Percentiles rank a stretch among this genome's conserved stretches.
phyloP scores from a whole-genome alignment of 2,113 vertebrate species.

The Ictalurus furcatus region DNA sequence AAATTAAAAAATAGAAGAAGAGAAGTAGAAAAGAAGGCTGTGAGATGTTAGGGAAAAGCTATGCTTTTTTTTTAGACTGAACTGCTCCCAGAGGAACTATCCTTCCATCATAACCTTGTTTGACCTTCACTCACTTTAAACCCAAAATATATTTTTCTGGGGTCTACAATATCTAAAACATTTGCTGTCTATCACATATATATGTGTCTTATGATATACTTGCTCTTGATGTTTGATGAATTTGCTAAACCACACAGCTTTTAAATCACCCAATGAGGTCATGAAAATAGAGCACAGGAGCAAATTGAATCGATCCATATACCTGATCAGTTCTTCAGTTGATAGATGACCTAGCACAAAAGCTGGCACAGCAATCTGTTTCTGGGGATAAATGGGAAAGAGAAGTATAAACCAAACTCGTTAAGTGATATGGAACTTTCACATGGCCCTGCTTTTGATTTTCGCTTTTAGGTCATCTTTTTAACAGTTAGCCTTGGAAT shows the following conservation, averaged over 20 bases:
- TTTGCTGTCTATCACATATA: background rate
- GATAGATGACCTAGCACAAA: constrained; percentile 49
- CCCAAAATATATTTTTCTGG: background rate
- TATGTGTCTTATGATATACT: background rate
- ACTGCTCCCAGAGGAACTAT: constrained; percentile 13
- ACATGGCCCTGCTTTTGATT: background rate
- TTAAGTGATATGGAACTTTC: constrained; percentile 26
- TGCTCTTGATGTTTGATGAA: constrained; percentile 9
- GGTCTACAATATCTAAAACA: background rate
- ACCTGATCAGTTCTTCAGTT: constrained; percentile 48
- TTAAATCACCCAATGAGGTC: constrained; percentile 32
- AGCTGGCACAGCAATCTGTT: constrained; percentile 42
- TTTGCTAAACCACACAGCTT: constrained; percentile 30
- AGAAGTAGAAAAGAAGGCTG: background rate
- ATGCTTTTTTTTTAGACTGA: background rate
- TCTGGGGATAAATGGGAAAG: constrained; percentile 33
- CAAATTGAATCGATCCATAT: constrained; percentile 48
- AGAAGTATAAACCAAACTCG: constrained; percentile 4
- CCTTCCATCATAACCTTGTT: background rate
- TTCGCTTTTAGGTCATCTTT: background rate
- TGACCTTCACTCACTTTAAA: background rate
- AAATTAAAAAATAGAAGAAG: background rate
- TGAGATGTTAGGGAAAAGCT: constrained; percentile 9
- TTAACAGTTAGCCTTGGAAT: constrained; percentile 6
- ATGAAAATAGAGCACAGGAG: constrained; percentile 32